These are phyloP conservation scores for Cecidostiba fungosa DNA, from an alignment of 2,888 invertebrate species.

Conservation along the genomic window DNA sequence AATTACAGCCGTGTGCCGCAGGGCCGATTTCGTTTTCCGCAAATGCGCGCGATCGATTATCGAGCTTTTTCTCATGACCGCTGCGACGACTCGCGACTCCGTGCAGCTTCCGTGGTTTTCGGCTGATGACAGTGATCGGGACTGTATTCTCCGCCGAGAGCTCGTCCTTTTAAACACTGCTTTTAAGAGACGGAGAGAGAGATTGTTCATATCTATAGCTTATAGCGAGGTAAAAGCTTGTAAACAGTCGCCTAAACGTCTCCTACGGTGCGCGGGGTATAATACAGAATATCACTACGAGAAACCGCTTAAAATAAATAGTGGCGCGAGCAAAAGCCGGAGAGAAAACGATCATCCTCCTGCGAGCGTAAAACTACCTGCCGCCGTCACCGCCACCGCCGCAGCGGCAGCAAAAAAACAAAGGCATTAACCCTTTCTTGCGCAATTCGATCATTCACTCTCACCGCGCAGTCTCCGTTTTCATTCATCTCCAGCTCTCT, in stretches of 20 bases:
- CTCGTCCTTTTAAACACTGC: neutral
- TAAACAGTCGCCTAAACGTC: neutral
- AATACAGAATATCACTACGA: too few species aligned
- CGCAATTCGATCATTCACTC: constrained; percentile 20
- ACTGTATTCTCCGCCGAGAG: neutral
- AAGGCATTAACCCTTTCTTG: constrained; percentile 10
- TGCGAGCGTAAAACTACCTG: neutral
- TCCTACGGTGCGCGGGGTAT: neutral
- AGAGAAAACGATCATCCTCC: neutral
- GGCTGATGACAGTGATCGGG: neutral
- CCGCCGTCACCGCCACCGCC: neutral
- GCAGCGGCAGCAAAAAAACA: neutral
- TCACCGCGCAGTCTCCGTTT: neutral
- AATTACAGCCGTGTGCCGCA: too few species aligned
- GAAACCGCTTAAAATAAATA: constrained; percentile 1
- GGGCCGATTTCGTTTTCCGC: too few species aligned
- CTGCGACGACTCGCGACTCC: too few species aligned
- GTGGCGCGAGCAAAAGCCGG: neutral
- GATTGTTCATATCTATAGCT: neutral
- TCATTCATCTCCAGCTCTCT: neutral
- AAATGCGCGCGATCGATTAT: too few species aligned
- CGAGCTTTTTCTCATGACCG: too few species aligned
- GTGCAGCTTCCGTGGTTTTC: too few species aligned
- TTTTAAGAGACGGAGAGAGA: neutral
- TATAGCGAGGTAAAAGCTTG: neutral